phyloP scores from a whole-genome alignment of 2,113 vertebrate species.

The Scortum barcoo region DNA sequence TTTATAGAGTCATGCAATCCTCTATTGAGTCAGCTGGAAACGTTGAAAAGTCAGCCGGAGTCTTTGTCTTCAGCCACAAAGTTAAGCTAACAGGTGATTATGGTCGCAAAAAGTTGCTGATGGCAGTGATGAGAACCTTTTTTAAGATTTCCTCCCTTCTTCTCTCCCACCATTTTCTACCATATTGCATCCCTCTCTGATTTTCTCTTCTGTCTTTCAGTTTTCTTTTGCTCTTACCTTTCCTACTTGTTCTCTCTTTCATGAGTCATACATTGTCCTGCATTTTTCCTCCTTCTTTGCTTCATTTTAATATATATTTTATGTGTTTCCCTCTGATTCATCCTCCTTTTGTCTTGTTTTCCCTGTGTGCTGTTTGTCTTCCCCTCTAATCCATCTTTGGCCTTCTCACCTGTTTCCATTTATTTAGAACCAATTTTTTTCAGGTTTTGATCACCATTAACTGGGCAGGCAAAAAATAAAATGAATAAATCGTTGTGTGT shows the following conservation, averaged over 20 bases:
- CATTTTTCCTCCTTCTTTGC: neutral
- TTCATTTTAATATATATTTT: neutral
- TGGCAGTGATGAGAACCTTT: neutral
- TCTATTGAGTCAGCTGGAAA: no score
- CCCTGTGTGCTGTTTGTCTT: neutral
- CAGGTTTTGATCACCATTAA: slow-evolving; percentile 19
- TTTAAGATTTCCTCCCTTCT: no score
- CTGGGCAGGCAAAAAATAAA: slow-evolving; percentile 13
- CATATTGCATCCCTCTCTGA: neutral
- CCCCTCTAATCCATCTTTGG: neutral
- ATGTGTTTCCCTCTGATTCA: neutral
- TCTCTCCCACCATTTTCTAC: no score
- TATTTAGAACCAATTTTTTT: neutral
- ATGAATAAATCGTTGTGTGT: slow-evolving; percentile 2
- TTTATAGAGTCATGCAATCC: no score
- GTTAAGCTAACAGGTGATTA: no score
- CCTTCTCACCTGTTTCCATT: slow-evolving; percentile 3
- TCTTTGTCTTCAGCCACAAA: no score
- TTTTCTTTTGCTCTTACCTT: neutral
- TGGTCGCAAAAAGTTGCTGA: no score
- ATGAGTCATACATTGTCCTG: neutral
- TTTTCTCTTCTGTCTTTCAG: no score
- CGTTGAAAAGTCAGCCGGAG: no score
- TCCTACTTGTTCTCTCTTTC: neutral
- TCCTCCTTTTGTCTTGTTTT: neutral